Evolutionary conservation across 2,888 invertebrate species (phyloP), one percentile per base, ranked within the genome.

Genomic region (Uloborus plumipes): DNA sequence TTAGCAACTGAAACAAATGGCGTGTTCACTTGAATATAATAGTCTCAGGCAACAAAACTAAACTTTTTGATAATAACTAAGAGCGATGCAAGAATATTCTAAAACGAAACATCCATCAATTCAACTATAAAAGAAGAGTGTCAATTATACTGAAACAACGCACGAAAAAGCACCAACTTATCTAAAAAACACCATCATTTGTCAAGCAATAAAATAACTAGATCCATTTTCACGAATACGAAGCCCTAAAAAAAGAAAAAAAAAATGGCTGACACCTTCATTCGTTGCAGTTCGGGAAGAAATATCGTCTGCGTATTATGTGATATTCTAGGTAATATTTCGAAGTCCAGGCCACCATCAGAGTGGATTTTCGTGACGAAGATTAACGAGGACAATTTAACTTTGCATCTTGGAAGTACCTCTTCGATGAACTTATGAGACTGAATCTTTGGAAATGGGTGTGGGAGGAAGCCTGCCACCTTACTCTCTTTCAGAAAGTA

Each of bases 321-420:
- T 26, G 65, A 65, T 65, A 47, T 65, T 15, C 20, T 50, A 50
- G 65, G 50, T 47, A 47, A 47, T 49, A 65, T 65, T 65, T 65
- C 18, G 50, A 20, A 65, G 65, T 65, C n/a, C 20, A 50, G 50
- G 65, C 65, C n/a, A 39, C 65, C 65, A 65, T 65, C 65, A 65
- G 39, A 50, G 65, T 49, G 20, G 49, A 65, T 65, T 65, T 65
- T 65, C 15, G 20, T 65, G 65, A 65, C 65, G 65, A 65, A 65
- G 65, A 65, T 65, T 65, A 65, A 65, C 65, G 65, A 65, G 49
- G 39, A 65, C 65, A 65, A 65, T 65, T 65, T 65, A 49, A 65
- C 47, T 50, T 39, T 65, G 47, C 65, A 15, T 18, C 15, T n/a
- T 47, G 2, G 14, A 47, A 65, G 65, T 11, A 26, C n/a, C 18